phyloP scores from a whole-genome alignment of 2,113 vertebrate species.

The Erythrocercus mccallii region DNA sequence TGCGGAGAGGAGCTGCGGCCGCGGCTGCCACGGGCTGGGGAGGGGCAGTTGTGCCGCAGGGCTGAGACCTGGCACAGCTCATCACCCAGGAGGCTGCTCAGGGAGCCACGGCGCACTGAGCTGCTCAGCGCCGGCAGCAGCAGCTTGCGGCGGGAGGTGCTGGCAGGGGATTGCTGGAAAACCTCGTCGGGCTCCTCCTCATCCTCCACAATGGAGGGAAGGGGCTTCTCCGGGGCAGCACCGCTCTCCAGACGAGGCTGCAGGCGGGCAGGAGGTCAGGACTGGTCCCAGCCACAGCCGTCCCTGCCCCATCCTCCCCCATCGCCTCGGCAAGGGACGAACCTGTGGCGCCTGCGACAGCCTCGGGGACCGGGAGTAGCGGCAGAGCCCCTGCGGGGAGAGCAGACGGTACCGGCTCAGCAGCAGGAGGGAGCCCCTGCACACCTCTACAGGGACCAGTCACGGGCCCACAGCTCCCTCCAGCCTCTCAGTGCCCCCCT shows the following conservation, averaged over 20 bases:
- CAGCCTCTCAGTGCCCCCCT: rapidly evolving
- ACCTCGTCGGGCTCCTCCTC: conserved; percentile 70
- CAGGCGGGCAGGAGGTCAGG: not conserved
- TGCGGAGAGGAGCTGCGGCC: conserved; percentile 76
- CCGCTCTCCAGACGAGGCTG: conserved; percentile 73
- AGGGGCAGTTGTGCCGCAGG: conserved; percentile 73
- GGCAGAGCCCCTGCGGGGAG: conserved; percentile 76
- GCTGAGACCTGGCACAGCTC: conserved; percentile 81
- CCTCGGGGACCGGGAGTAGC: conserved; percentile 78
- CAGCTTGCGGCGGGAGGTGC: conserved; percentile 70
- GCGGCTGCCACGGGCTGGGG: conserved; percentile 72
- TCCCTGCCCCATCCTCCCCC: not conserved
- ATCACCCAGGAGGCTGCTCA: conserved; percentile 82
- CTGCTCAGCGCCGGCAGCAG: conserved; percentile 77
- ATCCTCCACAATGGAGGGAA: conserved; percentile 79
- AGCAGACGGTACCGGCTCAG: not conserved
- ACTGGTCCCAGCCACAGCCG: not conserved
- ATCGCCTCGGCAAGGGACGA: not conserved
- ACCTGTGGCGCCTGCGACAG: conserved; percentile 76
- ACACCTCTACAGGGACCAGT: rapidly evolving
- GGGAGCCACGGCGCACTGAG: conserved; percentile 72
- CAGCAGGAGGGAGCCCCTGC: not conserved
- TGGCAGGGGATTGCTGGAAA: conserved; percentile 69
- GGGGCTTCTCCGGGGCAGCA: conserved; percentile 72
- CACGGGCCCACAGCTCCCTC: rapidly evolving